Percentiles rank a stretch among this genome's conserved stretches.
Evolutionary conservation across 2,113 vertebrate genomes (phyloP).

Genomic region (Danionella cerebrum): DNA sequence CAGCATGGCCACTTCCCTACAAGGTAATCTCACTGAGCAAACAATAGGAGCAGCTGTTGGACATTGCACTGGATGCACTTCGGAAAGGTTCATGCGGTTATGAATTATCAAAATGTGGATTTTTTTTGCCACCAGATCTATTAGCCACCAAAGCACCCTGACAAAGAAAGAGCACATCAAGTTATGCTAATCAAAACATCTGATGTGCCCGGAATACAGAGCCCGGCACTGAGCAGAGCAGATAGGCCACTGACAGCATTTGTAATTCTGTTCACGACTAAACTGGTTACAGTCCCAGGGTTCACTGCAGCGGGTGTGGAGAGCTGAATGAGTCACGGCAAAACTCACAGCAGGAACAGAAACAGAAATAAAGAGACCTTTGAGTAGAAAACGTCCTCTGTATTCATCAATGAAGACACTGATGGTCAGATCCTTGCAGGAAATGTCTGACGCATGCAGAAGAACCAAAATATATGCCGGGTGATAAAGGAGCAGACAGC

Average conservation of each 20-base stretch:
- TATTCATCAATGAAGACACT: not conserved
- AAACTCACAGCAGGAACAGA: conserved; percentile 4
- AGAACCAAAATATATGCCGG: no score
- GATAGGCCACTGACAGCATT: conserved; percentile 36
- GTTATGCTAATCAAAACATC: not conserved
- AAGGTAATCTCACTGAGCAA: conserved; percentile 31
- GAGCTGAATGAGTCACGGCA: conserved; percentile 50
- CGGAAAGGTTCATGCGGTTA: not conserved
- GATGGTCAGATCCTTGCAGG: not conserved
- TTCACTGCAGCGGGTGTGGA: conserved; percentile 42
- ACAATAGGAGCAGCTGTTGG: conserved; percentile 31
- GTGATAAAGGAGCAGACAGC: no score
- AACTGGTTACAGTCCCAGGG: conserved; percentile 42
- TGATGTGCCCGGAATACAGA: not conserved
- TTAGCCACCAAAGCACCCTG: not conserved
- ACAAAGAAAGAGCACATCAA: not conserved
- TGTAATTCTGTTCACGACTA: conserved; percentile 51
- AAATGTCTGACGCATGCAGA: no score
- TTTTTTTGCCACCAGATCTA: not conserved
- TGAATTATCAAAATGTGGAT: not conserved
- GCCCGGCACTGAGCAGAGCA: conserved; percentile 5
- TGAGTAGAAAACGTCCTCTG: not conserved
- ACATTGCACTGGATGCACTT: not conserved
- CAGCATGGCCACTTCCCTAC: conserved; percentile 19
- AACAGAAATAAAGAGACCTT: not conserved